Percentiles rank a stretch among this genome's conserved stretches.
These are phyloP conservation scores for Anseranas semipalmata DNA, from an alignment of 2,113 vertebrate genomes.

Conservation along the genomic window DNA sequence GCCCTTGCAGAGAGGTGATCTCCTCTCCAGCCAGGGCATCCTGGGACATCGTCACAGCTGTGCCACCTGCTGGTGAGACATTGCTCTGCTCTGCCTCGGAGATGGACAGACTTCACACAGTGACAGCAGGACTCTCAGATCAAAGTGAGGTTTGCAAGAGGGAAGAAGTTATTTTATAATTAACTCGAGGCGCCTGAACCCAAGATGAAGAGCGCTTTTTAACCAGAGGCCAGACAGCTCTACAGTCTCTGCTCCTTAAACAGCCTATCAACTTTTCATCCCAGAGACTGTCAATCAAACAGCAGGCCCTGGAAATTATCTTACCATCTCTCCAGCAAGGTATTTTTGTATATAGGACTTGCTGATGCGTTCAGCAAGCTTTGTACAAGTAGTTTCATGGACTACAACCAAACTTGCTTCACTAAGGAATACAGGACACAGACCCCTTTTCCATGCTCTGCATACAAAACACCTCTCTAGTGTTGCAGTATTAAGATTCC, in stretches of 20 bases:
- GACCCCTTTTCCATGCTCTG: neutral
- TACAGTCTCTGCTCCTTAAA: neutral
- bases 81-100: neutral
- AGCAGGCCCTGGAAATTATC: neutral
- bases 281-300: neutral
- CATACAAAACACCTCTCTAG: neutral
- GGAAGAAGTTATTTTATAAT: constrained; percentile 15
- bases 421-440: neutral
- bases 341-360: neutral
- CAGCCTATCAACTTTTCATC: neutral
- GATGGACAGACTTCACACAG: neutral
- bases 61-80: neutral
- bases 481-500: neutral
- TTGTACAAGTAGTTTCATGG: neutral
- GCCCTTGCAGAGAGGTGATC: neutral
- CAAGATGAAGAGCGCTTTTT: neutral
- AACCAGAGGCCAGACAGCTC: neutral
- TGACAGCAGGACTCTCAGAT: neutral
- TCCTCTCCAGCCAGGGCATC: neutral
- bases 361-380: neutral
- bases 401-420: neutral
- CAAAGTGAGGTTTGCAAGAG: neutral
- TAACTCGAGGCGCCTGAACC: neutral
- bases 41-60: no score
- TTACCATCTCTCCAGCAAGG: neutral